Percentiles rank a stretch among this genome's conserved stretches.
These are phyloP conservation scores for Brenthis ino DNA, from an alignment of 2,888 invertebrate species.

Conservation along the genomic window DNA sequence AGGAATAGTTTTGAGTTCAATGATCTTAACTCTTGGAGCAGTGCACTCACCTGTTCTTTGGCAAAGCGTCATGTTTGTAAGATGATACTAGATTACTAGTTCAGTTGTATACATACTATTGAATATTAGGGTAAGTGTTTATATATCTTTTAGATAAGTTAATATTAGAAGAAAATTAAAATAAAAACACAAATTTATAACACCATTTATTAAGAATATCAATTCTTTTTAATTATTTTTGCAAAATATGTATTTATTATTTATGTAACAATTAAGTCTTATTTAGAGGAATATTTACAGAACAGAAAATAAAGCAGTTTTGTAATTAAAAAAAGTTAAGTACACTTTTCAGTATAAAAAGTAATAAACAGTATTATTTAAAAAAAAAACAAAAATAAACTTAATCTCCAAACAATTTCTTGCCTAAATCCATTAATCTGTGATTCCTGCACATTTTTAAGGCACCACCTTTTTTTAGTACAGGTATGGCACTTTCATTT, in stretches of 20 bases:
- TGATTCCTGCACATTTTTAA: conserved; percentile 92
- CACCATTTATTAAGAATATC: conserved; percentile 32
- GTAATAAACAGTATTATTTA: conserved; percentile 28
- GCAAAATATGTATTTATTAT: conserved; percentile 30
- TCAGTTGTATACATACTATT: conserved; percentile 12
- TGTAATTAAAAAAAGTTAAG: conserved; percentile 34
- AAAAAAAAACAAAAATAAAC: conserved; percentile 26
- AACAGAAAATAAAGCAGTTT: conserved; percentile 24
- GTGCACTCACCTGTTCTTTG: conserved; percentile 77
- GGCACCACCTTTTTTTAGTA: conserved; percentile 91
- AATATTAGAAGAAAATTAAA: not conserved
- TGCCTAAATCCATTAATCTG: conserved; percentile 93
- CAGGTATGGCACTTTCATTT: conserved; percentile 87
- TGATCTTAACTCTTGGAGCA: conserved; percentile 51
- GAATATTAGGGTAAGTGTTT: not conserved
- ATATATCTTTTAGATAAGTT: not conserved
- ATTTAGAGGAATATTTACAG: conserved; percentile 39
- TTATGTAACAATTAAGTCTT: conserved; percentile 23
- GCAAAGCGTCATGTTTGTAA: conserved; percentile 63
- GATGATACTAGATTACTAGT: conserved; percentile 51
- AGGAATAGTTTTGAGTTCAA: conserved; percentile 70
- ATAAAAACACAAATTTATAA: conserved; percentile 21
- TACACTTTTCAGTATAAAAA: conserved; percentile 41
- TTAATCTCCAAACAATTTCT: conserved; percentile 93
- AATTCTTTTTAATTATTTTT: conserved; percentile 24